These are phyloP conservation scores for Leucosticte australis DNA, from an alignment of 2,113 vertebrate genomes.

Conservation along the genomic window DNA sequence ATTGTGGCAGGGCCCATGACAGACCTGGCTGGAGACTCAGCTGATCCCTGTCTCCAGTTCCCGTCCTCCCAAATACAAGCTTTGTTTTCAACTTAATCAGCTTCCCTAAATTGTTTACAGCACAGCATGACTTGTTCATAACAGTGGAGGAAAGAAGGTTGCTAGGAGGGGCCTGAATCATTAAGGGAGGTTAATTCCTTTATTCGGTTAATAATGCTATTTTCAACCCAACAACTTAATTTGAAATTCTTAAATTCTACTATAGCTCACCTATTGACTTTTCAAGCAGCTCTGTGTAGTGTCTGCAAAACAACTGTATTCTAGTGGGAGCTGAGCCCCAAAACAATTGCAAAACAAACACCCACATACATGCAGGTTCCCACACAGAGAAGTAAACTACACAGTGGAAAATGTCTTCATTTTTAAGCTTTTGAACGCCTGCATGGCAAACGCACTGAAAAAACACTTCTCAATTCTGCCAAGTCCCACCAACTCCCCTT, in stretches of 20 bases:
- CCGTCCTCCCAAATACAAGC: background rate
- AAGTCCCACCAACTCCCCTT: background rate
- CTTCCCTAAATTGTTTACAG: background rate
- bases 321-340: background rate
- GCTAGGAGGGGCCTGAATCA: background rate
- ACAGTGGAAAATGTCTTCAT: background rate
- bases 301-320: background rate
- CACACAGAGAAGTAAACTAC: background rate
- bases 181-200: background rate
- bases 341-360: background rate
- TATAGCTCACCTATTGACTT: background rate
- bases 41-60: background rate
- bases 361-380: background rate
- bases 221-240: background rate
- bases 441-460: accelerated
- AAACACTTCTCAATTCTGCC: background rate
- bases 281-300: background rate
- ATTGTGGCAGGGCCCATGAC: background rate
- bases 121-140: background rate
- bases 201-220: background rate
- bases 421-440: background rate
- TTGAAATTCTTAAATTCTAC: background rate
- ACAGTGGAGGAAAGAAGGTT: background rate
- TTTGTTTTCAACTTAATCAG: background rate
- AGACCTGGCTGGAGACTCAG: background rate